Evolutionary conservation across 2,113 vertebrate species (phyloP).

Genomic region (Gobius niger): DNA sequence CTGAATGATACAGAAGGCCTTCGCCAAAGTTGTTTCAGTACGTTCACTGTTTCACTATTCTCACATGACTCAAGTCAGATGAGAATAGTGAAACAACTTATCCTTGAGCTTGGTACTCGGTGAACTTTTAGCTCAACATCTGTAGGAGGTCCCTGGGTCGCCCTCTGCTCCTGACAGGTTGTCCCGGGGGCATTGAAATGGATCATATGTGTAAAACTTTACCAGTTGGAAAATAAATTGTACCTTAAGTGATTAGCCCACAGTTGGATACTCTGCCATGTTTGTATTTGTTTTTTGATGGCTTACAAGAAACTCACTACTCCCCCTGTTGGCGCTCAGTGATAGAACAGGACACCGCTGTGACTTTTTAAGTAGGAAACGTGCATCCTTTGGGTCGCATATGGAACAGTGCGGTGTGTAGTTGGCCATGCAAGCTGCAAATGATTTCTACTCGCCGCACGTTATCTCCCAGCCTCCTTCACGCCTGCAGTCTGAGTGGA

Average conservation of each 20-base stretch:
- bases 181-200: too few relatives aligned
- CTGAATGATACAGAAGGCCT: neutral
- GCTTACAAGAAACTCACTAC: neutral
- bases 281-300: neutral
- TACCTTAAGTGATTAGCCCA: neutral
- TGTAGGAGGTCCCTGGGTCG: too few relatives aligned
- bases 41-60: neutral
- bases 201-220: too few relatives aligned
- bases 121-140: too few relatives aligned
- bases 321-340: neutral
- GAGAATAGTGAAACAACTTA: too few relatives aligned
- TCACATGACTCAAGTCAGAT: too few relatives aligned
- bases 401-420: neutral
- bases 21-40: neutral
- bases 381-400: too few relatives aligned
- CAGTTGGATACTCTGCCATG: neutral
- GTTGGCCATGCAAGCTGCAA: constrained; percentile 24
- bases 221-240: too few relatives aligned
- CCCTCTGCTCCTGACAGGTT: too few relatives aligned
- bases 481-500: constrained; percentile 23
- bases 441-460: constrained; percentile 57
- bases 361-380: neutral
- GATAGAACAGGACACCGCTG: neutral
- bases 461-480: constrained; percentile 41
- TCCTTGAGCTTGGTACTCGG: too few relatives aligned